Evolutionary conservation across 2,888 invertebrate species (phyloP).

Genomic region (Torymus tubicola): DNA sequence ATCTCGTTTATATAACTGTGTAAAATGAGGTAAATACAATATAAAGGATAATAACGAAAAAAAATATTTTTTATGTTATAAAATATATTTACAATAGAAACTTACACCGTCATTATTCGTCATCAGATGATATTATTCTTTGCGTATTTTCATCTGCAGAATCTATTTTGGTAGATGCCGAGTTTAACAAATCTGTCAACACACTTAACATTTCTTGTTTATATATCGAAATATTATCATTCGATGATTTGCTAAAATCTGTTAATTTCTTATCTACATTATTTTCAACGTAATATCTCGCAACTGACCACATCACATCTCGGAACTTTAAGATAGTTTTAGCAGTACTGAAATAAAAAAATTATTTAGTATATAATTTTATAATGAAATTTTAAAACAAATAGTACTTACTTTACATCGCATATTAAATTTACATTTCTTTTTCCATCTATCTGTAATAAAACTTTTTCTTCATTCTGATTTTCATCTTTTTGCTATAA

Average conservation of each 20-base stretch:
- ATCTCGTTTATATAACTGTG: no score
- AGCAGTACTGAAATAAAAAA: slow-evolving; percentile 78
- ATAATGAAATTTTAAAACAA: not conserved
- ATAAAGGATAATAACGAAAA: no score
- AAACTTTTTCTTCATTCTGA: slow-evolving; percentile 34
- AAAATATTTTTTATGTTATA: no score
- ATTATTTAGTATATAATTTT: not conserved
- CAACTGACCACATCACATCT: slow-evolving; percentile 77
- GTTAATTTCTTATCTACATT: slow-evolving; percentile 63
- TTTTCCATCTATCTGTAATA: slow-evolving; percentile 46
- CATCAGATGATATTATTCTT: no score
- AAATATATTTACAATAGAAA: no score
- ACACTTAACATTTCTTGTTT: slow-evolving; percentile 65
- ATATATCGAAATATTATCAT: slow-evolving; percentile 59
- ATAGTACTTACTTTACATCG: slow-evolving; percentile 71
- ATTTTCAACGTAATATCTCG: slow-evolving; percentile 78
- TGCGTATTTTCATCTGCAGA: no score
- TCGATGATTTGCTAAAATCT: no score
- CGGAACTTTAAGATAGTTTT: slow-evolving; percentile 75
- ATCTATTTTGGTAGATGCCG: not conserved
- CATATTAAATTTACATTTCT: slow-evolving; percentile 71
- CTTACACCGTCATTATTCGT: no score
- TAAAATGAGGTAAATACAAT: no score
- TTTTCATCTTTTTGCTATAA: slow-evolving; percentile 60
- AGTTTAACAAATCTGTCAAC: slow-evolving; percentile 56